Evolutionary conservation across 23 tunicate genomes (phyloP).

Genomic region (Ascidia mentula): DNA sequence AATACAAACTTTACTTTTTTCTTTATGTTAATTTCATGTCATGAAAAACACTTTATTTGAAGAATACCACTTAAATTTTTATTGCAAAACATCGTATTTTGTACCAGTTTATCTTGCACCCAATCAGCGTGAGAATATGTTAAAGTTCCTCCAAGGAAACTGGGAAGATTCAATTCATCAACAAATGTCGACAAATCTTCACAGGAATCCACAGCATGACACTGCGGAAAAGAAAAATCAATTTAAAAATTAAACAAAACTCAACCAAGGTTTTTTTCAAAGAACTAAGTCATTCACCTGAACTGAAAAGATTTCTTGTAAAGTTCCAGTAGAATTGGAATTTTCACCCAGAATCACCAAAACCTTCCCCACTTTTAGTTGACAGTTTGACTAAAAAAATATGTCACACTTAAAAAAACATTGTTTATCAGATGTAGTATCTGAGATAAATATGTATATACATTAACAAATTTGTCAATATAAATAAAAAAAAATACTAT

Average conservation of each 20-base stretch:
- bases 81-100: too few relatives aligned
- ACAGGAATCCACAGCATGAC: constrained; percentile 8
- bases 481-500: too few relatives aligned
- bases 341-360: neutral
- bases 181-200: constrained; percentile 33
- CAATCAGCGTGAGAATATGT: constrained; percentile 67
- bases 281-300: neutral
- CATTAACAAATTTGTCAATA: too few relatives aligned
- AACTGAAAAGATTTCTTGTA: neutral
- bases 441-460: neutral
- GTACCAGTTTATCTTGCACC: constrained; percentile 79
- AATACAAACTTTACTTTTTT: too few relatives aligned
- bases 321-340: neutral
- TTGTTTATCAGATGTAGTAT: too few relatives aligned
- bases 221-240: constrained; percentile 20
- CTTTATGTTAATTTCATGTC: too few relatives aligned
- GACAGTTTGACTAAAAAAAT: constrained; percentile 15
- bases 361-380: neutral
- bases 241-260: neutral
- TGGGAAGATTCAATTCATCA: constrained; percentile 28
- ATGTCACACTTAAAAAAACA: too few relatives aligned
- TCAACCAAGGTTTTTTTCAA: neutral
- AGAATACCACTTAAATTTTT: constrained; percentile 3
- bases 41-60: too few relatives aligned
- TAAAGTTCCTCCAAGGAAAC: constrained; percentile 29